A percentile compares a stretch with the other conserved stretches of the same genome.
Conservation (phyloP, 92 coral and sea anemone species). For the Nematostella vectensis region DNA sequence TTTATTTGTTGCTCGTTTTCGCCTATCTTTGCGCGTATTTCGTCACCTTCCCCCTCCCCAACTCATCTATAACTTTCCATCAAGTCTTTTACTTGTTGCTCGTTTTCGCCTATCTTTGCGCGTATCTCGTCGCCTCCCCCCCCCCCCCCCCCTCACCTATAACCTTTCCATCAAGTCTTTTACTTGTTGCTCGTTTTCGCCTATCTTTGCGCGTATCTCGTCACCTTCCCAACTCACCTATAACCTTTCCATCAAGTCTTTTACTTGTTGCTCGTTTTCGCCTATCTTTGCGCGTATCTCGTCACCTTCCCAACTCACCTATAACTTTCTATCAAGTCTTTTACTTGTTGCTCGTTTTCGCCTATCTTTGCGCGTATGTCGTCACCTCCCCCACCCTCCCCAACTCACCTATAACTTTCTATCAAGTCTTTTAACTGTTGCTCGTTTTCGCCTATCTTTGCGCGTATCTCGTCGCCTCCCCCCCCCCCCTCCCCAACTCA, state of each 20-base stretch:
- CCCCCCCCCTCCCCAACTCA: constrained; percentile 56
- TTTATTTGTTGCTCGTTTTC: too few relatives aligned
- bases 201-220: too few relatives aligned
- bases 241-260: too few relatives aligned
- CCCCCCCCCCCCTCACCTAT: too few relatives aligned
- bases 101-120: too few relatives aligned
- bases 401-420: constrained; percentile 52
- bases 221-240: too few relatives aligned
- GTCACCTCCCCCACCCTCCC: constrained; percentile 70
- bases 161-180: too few relatives aligned
- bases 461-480: constrained; percentile 68
- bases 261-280: constrained; percentile 44
- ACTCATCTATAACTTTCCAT: too few relatives aligned
- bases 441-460: constrained; percentile 34
- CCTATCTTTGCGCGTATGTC: constrained; percentile 43
- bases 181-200: constrained; percentile 40
- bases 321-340: background rate
- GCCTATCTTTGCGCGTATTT: too few relatives aligned
- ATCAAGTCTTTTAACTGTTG: constrained; percentile 34
- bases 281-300: constrained; percentile 44
- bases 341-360: constrained; percentile 6
- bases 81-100: too few relatives aligned
- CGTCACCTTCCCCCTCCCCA: too few relatives aligned
- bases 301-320: constrained; percentile 57
- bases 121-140: too few relatives aligned